These are phyloP conservation scores for Pteromalus puparum DNA, from an alignment of 1,140 invertebrate species.

Conservation along the genomic window DNA sequence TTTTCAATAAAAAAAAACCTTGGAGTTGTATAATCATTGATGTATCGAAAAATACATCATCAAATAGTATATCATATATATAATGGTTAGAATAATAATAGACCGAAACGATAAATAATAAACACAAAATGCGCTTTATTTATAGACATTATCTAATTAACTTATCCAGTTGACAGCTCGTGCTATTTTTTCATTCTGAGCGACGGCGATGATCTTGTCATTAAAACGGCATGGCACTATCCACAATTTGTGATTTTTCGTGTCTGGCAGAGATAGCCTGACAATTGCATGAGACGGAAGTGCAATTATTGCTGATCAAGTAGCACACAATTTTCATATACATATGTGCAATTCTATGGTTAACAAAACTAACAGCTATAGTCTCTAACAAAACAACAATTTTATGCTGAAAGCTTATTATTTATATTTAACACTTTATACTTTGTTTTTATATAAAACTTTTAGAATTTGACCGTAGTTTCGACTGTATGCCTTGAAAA, in stretches of 20 bases:
- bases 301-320: slow-evolving; percentile 34
- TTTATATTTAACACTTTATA: no score
- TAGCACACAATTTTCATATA: background rate
- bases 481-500: no score
- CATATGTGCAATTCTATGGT: background rate
- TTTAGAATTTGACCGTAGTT: no score
- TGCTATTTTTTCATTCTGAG: background rate
- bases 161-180: slow-evolving; percentile 32
- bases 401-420: no score
- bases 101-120: background rate
- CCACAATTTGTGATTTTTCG: slow-evolving; percentile 39
- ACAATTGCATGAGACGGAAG: background rate
- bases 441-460: no score
- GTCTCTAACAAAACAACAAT: no score
- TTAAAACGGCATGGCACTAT: slow-evolving; percentile 35
- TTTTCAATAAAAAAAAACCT: no score
- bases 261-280: slow-evolving; percentile 38
- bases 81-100: background rate
- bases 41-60: no score
- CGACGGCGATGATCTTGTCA: slow-evolving; percentile 20
- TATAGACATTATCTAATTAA: slow-evolving; percentile 26
- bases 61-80: background rate
- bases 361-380: no score
- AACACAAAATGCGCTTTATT: background rate
- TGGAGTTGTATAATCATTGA: no score